Base-by-base conservation (phyloP, 2,888 invertebrate genomes). In the Mythimna vitellina region DNA sequence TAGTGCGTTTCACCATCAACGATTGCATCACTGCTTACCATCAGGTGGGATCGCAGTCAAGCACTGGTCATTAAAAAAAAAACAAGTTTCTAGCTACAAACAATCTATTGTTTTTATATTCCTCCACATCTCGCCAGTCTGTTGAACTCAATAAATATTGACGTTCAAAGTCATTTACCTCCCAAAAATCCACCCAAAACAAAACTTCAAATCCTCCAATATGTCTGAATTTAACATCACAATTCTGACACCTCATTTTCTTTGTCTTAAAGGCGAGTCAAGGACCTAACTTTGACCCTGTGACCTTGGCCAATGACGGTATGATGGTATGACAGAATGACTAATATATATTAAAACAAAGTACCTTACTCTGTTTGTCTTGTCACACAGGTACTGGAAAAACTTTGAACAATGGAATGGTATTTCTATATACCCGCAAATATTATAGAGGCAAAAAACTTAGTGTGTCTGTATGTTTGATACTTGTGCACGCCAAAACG, bases 201-300 rank as follows among this genome's bases (percentile, higher is more conserved):
- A 17, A 22, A 51, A 8, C 1, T 9, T 0, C 7, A 14, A 32
- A 1, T 2, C n/a, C 10, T 17, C n/a, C 35, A 38, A 58, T 57
- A 38, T 14, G 0, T 70, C 14, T 49, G 57, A 17, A 32, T 54
- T 22, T 12, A 42, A 60, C 32, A 25, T 60, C 10, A 53, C 1
- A 42, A 53, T 60, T 22, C 51, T 72, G 70, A 53, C 42, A 20
- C 32, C 5, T 20, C 22, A 25, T 35, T 46, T 53, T 17, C 71
- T 71, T 73, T 42, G 71, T 71, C 42, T 10, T 17, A 46, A 1
- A 25, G 14, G 1, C 1, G 22, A 46, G 49, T 29, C 57, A 71
- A 58, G 32, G 73, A 62, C 53, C 73, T 14, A n/a, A 25, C 32
- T 25, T 54, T 54, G 73, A 71, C 71, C 71, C 38, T 29, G 14